Percentiles rank a stretch among this genome's conserved stretches.
Evolutionary conservation across 2,888 invertebrate genomes (phyloP).

Genomic region (Ceraclea dissimilis): DNA sequence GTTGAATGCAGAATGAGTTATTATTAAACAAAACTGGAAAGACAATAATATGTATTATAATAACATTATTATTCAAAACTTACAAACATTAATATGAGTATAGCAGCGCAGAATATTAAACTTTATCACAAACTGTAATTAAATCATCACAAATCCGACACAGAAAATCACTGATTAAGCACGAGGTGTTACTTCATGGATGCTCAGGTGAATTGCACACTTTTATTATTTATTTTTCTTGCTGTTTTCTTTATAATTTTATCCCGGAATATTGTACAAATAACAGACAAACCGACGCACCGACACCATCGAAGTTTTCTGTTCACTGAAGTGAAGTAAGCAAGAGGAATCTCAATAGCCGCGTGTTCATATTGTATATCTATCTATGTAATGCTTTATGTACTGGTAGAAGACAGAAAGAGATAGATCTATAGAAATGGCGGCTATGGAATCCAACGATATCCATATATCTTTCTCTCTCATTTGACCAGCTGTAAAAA

Average conservation of each 20-base stretch:
- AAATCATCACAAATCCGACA: not conserved
- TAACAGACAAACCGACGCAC: not conserved
- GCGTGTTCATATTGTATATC: not conserved
- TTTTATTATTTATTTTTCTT: not conserved
- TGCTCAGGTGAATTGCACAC: not conserved
- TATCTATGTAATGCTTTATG: too few relatives aligned
- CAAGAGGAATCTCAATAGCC: not conserved
- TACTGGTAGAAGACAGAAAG: not conserved
- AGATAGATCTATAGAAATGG: not conserved
- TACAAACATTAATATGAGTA: too few relatives aligned
- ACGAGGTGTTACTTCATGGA: not conserved
- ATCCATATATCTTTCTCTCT: not conserved
- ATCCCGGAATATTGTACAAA: not conserved
- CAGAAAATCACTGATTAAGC: not conserved
- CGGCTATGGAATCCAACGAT: not conserved
- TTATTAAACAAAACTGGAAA: too few relatives aligned
- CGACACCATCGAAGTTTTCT: not conserved
- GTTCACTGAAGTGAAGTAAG: slow-evolving; percentile 2
- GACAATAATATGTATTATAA: too few relatives aligned
- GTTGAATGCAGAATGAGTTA: too few relatives aligned
- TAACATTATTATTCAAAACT: too few relatives aligned
- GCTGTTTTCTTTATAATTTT: not conserved
- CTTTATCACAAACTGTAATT: not conserved
- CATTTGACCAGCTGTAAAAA: not conserved
- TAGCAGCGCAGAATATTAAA: not conserved